These are phyloP conservation scores for Ellobium chinense DNA, from an alignment of 2,888 invertebrate genomes.

Conservation along the genomic window DNA sequence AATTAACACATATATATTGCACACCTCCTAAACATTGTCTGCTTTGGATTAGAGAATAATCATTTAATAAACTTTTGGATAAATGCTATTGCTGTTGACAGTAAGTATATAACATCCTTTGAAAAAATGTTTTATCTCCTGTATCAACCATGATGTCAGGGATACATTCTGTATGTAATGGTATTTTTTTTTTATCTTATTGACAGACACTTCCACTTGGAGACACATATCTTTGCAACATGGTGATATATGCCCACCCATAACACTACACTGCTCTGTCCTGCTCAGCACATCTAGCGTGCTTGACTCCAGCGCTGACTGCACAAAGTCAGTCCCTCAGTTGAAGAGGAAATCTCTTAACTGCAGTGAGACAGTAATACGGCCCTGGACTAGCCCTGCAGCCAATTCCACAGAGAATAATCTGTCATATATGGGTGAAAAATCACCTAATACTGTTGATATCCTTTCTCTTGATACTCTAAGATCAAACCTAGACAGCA, in stretches of 20 bases:
- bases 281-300: background rate
- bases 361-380: constrained; percentile 3
- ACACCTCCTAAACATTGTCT: too few relatives aligned
- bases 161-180: too few relatives aligned
- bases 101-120: too few relatives aligned
- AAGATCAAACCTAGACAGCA: background rate
- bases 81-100: too few relatives aligned
- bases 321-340: constrained; percentile 39
- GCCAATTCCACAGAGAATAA: background rate
- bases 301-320: background rate
- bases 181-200: background rate
- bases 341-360: constrained; percentile 23
- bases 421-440: background rate
- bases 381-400: constrained; percentile 44
- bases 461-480: constrained; percentile 1
- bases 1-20: too few relatives aligned
- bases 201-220: constrained; percentile 45
- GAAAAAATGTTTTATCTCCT: too few relatives aligned
- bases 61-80: too few relatives aligned
- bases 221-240: constrained; percentile 21
- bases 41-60: too few relatives aligned
- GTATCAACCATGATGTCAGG: too few relatives aligned
- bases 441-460: background rate
- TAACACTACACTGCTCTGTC: constrained; percentile 32
- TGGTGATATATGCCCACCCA: constrained; percentile 20